Percentiles rank a stretch among this genome's conserved stretches.
Evolutionary conservation across 92 coral and sea anemone species (phyloP).

Genomic region (Epizoanthus stellaris): DNA sequence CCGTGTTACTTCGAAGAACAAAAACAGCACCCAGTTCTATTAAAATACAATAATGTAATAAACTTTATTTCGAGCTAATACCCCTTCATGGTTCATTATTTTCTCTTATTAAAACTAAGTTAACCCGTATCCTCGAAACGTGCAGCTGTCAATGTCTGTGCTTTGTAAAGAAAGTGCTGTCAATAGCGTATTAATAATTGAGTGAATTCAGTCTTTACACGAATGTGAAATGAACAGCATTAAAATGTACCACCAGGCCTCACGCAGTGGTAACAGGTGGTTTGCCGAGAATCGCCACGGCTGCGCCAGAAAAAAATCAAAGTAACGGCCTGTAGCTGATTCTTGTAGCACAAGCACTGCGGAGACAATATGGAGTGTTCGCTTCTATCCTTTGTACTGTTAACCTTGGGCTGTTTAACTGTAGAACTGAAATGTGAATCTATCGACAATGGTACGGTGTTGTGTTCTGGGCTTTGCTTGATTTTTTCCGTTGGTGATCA

Average conservation of each 20-base stretch:
- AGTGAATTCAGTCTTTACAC: not conserved
- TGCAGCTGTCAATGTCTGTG: conserved; percentile 9
- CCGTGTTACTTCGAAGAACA: too few species aligned
- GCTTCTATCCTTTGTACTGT: not conserved
- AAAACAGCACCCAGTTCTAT: too few species aligned
- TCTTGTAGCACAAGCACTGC: not conserved
- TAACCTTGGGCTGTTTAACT: not conserved
- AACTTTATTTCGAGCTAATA: not conserved
- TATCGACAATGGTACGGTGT: conserved; percentile 14
- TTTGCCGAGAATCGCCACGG: not conserved
- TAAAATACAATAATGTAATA: too few species aligned
- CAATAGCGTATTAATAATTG: conserved; percentile 27
- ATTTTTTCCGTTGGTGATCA: too few species aligned
- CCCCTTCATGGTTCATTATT: not conserved
- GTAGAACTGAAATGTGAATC: conserved; percentile 2
- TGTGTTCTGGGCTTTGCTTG: not conserved
- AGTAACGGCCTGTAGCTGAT: not conserved
- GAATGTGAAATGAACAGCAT: conserved; percentile 35
- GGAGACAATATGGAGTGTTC: conserved; percentile 2
- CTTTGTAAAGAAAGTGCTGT: not conserved
- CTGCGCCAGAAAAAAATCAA: not conserved
- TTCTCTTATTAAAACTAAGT: not conserved
- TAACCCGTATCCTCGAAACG: not conserved
- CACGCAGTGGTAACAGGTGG: conserved; percentile 5
- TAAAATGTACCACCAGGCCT: conserved; percentile 15